These are phyloP conservation scores for Chauna torquata DNA, from an alignment of 2,113 vertebrate genomes.

Conservation along the genomic window DNA sequence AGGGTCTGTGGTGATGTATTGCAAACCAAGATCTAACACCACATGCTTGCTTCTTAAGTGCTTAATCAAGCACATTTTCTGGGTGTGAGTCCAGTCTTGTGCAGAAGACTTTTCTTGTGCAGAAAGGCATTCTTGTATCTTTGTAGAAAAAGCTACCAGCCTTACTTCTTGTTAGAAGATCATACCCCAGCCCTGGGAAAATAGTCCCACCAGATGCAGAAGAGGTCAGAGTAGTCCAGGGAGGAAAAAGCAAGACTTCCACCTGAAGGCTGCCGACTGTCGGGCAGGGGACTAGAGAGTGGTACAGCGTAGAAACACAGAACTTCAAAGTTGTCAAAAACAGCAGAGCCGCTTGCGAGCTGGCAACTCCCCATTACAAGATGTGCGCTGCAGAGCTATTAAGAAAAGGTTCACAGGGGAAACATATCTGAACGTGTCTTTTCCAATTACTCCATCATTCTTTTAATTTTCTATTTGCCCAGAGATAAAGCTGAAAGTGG, in stretches of 20 bases:
- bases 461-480: neutral
- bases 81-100: too few relatives aligned
- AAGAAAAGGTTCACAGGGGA: neutral
- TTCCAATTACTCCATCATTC: neutral
- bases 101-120: neutral
- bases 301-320: neutral
- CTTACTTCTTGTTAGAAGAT: neutral
- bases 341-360: neutral
- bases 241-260: neutral
- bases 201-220: neutral
- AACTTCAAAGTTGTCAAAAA: neutral
- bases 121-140: too few relatives aligned
- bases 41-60: neutral
- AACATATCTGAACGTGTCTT: neutral
- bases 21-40: neutral
- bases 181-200: neutral
- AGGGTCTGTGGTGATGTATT: neutral
- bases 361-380: neutral
- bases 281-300: rapidly evolving
- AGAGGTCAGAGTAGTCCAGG: neutral
- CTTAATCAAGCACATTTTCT: too few relatives aligned
- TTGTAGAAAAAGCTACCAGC: neutral
- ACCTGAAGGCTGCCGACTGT: neutral
- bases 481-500: neutral
- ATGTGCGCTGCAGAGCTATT: neutral